phyloP scores from a whole-genome alignment of 1,140 invertebrate species.

The Penaeus indicus region DNA sequence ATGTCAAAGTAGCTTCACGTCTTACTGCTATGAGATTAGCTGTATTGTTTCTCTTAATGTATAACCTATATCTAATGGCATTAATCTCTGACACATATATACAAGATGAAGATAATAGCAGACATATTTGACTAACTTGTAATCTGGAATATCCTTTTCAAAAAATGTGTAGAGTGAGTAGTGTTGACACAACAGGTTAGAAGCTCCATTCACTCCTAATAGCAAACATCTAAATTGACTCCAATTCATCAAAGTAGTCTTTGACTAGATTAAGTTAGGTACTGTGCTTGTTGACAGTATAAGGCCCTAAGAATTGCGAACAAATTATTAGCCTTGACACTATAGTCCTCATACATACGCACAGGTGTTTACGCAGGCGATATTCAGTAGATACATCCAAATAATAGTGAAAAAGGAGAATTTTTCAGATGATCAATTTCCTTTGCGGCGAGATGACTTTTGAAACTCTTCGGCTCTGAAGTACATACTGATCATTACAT shows the following conservation, averaged over 20 bases:
- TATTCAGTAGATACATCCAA: constrained; percentile 30
- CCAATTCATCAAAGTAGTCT: constrained; percentile 42
- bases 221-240: constrained; percentile 36
- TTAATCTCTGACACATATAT: constrained; percentile 36
- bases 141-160: constrained; percentile 9
- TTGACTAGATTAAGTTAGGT: no score
- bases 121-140: constrained; percentile 27
- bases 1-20: constrained; percentile 41
- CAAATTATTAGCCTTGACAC: constrained; percentile 40
- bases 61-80: constrained; percentile 27
- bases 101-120: constrained; percentile 39
- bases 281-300: no score
- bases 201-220: constrained; percentile 35
- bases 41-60: constrained; percentile 38
- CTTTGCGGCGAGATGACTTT: constrained; percentile 39
- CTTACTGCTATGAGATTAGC: constrained; percentile 40
- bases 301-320: constrained; percentile 37
- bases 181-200: constrained; percentile 41
- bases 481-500: not conserved
- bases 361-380: constrained; percentile 31
- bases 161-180: constrained; percentile 33
- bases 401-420: constrained; percentile 27
- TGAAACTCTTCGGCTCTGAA: no score
- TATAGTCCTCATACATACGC: not conserved
- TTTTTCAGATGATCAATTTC: constrained; percentile 32